Base-by-base conservation (phyloP, 2,888 invertebrate species). In the Zaprionus obscuricornis region DNA sequence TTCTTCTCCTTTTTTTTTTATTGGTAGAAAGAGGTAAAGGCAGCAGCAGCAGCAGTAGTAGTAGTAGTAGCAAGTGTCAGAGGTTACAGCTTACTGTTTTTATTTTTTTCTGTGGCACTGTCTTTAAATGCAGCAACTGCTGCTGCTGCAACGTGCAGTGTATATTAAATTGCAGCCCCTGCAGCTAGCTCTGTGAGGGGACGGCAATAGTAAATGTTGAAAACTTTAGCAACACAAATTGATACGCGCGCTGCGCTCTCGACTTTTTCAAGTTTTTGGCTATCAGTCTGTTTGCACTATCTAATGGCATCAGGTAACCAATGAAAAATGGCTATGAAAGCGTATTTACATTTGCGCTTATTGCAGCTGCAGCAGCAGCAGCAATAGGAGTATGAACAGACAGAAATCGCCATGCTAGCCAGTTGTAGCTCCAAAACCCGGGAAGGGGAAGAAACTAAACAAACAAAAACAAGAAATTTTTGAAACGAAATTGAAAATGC, bases 301-400 rank as follows among this genome's bases (percentile, higher is more conserved):
- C 77, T 74, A 74, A 76, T 76, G 77, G 74, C 74, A 74, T 76
- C 77, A 69, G 76, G 74, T 73, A 76, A 62, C 70, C 73, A 59
- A 76, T 77, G 77, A 74, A 64, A 74, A 74, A 74, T 74, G 59
- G 57, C 66, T 58, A 49, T 70, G 50, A 54, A 29, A 59, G 59
- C 46, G 62, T 74, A 74, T 74, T 76, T 74, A 77, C 77, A 73
- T 74, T 74, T 73, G 63, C 40, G 69, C 69, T 73, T 74, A 73
- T 65, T 55, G 46, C 57, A 45, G 49, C 37, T 54, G 46, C 29
- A 4, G 17, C 8, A 11, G 17, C 18, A n/a, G n/a, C n/a, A n/a
- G n/a, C n/a, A n/a, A n/a, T n/a, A n/a, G n/a, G n/a, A n/a, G n/a
- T n/a, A n/a, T n/a, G n/a, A n/a, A n/a, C n/a, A n/a, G n/a, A n/a